phyloP scores from a whole-genome alignment of 2,888 invertebrate species.

The Diadegma fenestrale region DNA sequence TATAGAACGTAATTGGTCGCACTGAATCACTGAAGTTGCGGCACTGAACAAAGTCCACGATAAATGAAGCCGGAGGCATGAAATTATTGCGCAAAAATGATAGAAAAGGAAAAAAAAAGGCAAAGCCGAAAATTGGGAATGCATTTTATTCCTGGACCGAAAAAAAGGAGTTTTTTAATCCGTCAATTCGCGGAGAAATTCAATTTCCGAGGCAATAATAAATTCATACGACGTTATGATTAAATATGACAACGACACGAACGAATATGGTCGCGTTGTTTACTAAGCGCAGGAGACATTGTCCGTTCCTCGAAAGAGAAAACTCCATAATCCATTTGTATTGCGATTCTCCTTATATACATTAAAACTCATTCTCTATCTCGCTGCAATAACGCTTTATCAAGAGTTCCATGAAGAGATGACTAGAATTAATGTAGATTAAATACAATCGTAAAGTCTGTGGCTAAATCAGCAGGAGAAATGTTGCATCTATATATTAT shows the following conservation, averaged over 20 bases:
- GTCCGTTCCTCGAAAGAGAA: slow-evolving; percentile 39
- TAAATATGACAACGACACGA: not conserved
- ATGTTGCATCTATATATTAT: slow-evolving; percentile 49
- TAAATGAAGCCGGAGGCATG: not conserved
- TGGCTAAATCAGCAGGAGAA: slow-evolving; percentile 22
- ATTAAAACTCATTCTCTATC: slow-evolving; percentile 30
- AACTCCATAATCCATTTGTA: not conserved
- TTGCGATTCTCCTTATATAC: slow-evolving; percentile 41
- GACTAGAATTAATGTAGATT: slow-evolving; percentile 58
- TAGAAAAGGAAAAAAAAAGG: too few species aligned
- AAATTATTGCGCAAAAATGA: not conserved
- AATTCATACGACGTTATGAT: not conserved
- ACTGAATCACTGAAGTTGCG: not conserved
- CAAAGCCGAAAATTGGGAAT: not conserved
- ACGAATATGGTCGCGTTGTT: not conserved
- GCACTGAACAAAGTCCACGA: not conserved
- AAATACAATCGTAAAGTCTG: slow-evolving; percentile 46
- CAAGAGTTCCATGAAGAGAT: slow-evolving; percentile 60
- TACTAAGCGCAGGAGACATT: slow-evolving; percentile 23
- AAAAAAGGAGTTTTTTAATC: not conserved
- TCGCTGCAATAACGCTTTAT: slow-evolving; percentile 40
- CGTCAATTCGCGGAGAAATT: not conserved
- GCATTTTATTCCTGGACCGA: not conserved
- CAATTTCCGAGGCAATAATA: not conserved
- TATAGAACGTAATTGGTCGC: too few species aligned